phyloP scores from a whole-genome alignment of 1,140 invertebrate species.

The Brachionus calyciflorus region DNA sequence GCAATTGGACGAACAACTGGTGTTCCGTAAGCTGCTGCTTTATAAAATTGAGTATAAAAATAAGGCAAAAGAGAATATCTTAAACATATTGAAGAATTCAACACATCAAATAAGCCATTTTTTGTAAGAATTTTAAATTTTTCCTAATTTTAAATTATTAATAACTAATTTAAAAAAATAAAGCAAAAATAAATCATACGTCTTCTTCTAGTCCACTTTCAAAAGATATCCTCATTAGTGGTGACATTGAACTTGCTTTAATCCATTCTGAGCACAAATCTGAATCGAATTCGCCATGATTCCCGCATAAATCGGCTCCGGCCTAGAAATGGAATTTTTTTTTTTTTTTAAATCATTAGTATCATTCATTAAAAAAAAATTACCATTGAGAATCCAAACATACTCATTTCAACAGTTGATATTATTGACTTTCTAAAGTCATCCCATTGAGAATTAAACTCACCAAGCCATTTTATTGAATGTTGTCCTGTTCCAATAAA shows the following conservation, averaged over 20 bases:
- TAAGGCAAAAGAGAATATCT: conserved; percentile 76
- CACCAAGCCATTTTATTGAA: conserved; percentile 39
- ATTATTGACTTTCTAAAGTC: conserved; percentile 32
- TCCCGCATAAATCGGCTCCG: conserved; percentile 22
- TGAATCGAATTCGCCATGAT: background rate
- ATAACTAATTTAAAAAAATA: background rate
- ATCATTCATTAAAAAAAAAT: too few species aligned
- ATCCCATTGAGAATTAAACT: conserved; percentile 20
- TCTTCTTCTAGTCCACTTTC: background rate
- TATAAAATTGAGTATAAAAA: conserved; percentile 76
- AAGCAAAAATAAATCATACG: background rate
- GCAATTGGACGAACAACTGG: conserved; percentile 76
- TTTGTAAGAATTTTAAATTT: conserved; percentile 15
- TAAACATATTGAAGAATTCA: conserved; percentile 29
- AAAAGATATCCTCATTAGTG: conserved; percentile 32
- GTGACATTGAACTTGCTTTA: conserved; percentile 37
- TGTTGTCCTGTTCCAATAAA: conserved; percentile 40
- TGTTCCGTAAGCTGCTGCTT: conserved; percentile 68
- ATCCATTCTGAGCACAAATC: conserved; percentile 38
- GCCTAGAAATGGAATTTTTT: background rate
- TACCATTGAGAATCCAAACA: conserved; percentile 42
- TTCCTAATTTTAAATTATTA: conserved; percentile 4
- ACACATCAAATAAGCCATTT: conserved; percentile 13
- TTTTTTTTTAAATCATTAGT: too few species aligned
- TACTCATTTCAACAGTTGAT: conserved; percentile 33